These are phyloP conservation scores for Tachysurus vachellii DNA, from an alignment of 2,113 vertebrate genomes.

Conservation along the genomic window DNA sequence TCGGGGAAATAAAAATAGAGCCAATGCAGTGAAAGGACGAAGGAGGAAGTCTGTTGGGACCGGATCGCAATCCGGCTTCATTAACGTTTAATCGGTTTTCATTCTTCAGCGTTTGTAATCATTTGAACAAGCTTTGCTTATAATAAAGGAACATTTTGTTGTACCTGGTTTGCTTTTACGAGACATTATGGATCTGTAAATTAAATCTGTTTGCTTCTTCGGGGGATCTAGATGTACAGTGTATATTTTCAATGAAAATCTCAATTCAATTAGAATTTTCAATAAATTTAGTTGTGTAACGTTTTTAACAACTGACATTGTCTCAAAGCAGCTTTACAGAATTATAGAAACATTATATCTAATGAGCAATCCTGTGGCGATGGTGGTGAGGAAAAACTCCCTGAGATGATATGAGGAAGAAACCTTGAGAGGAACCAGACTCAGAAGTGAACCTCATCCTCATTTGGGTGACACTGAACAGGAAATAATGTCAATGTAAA, in stretches of 20 bases:
- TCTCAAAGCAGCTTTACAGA: no score
- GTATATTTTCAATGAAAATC: neutral
- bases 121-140: neutral
- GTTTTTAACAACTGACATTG: no score
- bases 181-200: neutral
- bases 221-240: neutral
- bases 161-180: neutral
- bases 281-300: no score
- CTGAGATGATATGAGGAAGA: no score
- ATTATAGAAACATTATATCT: no score
- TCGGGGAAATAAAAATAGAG: neutral
- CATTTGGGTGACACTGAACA: no score
- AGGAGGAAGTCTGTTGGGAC: neutral
- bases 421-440: no score
- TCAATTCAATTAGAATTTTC: neutral
- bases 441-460: no score
- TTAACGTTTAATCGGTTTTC: neutral
- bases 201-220: neutral
- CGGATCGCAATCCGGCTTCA: constrained; percentile 14
- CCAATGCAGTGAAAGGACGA: neutral
- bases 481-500: no score
- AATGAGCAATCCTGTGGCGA: no score
- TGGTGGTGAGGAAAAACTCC: no score
- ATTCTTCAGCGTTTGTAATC: neutral
- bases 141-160: neutral